A percentile compares a stretch with the other conserved stretches of the same genome.
Evolutionary conservation across 2,888 invertebrate species (phyloP).

Genomic region (Pollenia angustigena): DNA sequence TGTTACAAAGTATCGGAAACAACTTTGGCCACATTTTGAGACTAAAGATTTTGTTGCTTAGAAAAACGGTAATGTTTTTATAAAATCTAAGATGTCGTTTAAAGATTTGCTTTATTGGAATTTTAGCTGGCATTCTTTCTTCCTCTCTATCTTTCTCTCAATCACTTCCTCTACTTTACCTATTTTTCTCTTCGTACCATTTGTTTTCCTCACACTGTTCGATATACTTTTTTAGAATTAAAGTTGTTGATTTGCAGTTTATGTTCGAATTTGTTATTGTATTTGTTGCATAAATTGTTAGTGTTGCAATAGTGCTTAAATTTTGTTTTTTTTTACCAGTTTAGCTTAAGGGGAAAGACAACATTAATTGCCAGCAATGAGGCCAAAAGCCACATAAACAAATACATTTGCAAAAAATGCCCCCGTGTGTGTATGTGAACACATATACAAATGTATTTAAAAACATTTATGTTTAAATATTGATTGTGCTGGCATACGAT

Average conservation of each 20-base stretch:
- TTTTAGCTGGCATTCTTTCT: background rate
- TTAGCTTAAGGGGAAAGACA: conserved; percentile 77
- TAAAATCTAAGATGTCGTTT: background rate
- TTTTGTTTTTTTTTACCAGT: background rate
- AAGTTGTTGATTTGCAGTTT: background rate
- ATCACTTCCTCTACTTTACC: background rate
- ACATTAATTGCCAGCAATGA: conserved; percentile 78
- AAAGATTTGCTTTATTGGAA: background rate
- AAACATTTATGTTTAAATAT: too few relatives aligned
- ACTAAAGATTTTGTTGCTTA: background rate
- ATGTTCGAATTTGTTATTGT: background rate
- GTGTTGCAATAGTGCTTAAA: conserved; percentile 36
- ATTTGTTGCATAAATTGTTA: conserved; percentile 6
- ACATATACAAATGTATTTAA: conserved; percentile 10
- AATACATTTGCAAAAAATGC: background rate
- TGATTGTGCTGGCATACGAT: too few relatives aligned
- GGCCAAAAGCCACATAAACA: conserved; percentile 67
- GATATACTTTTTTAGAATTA: conserved; percentile 1
- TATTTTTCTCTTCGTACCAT: background rate
- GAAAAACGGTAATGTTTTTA: background rate
- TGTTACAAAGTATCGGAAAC: background rate
- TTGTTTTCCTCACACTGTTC: background rate
- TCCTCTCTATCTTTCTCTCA: background rate
- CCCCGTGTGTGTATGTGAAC: too few relatives aligned
- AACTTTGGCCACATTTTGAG: background rate